phyloP scores from a whole-genome alignment of 1,140 invertebrate species.

The Bombus terrestris region DNA sequence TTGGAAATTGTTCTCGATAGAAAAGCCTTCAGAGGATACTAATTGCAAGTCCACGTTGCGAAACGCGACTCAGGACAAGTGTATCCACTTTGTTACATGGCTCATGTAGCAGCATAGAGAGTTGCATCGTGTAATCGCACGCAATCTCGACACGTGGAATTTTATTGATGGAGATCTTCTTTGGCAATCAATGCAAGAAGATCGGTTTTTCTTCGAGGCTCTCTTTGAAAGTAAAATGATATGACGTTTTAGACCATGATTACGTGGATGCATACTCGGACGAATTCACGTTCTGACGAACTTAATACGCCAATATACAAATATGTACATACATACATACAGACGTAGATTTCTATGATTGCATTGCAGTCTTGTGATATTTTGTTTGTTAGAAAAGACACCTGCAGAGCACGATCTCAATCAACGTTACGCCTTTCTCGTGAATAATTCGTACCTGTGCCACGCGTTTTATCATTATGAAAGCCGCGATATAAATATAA shows the following conservation, averaged over 20 bases:
- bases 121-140: conserved; percentile 13
- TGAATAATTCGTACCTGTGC: too few relatives aligned
- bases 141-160: conserved; percentile 20
- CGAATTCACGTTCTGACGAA: too few relatives aligned
- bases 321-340: too few relatives aligned
- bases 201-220: not conserved
- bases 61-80: not conserved
- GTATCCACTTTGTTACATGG: not conserved
- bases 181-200: not conserved
- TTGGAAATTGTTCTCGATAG: not conserved
- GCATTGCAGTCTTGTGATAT: too few relatives aligned
- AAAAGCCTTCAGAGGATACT: too few relatives aligned
- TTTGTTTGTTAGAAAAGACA: not conserved
- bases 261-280: too few relatives aligned
- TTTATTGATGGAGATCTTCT: conserved; percentile 17
- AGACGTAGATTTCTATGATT: too few relatives aligned
- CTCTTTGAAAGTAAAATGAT: not conserved
- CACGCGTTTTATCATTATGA: too few relatives aligned
- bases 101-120: not conserved
- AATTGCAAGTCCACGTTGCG: not conserved
- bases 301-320: too few relatives aligned
- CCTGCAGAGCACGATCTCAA: not conserved
- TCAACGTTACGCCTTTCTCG: not conserved
- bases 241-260: too few relatives aligned
- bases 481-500: too few relatives aligned